phyloP scores from a whole-genome alignment of 2,888 invertebrate species.

The Morpho helenor region DNA sequence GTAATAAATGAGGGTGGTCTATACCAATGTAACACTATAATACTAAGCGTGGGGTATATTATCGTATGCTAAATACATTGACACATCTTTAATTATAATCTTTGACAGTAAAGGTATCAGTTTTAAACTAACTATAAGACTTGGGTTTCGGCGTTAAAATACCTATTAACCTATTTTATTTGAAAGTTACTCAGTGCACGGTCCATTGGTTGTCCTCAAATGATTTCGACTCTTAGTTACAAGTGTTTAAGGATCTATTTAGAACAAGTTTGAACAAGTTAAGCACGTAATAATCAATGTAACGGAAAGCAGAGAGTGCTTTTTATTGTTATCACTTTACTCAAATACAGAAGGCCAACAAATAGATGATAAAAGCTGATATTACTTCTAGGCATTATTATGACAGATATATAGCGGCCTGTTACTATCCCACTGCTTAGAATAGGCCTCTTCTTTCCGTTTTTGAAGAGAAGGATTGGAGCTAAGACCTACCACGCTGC shows the following conservation, averaged over 20 bases:
- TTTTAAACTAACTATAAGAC: conserved; percentile 56
- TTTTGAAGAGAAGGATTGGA: no score
- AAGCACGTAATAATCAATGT: conserved; percentile 11
- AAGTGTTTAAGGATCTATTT: conserved; percentile 3
- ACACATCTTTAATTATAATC: conserved; percentile 33
- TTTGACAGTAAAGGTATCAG: conserved; percentile 53
- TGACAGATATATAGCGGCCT: not conserved
- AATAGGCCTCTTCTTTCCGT: no score
- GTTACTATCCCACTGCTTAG: no score
- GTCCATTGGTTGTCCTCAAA: conserved; percentile 21
- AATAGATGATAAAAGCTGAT: conserved; percentile 12
- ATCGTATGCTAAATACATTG: not conserved
- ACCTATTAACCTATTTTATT: conserved; percentile 74
- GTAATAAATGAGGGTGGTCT: no score
- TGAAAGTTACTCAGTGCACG: conserved; percentile 56
- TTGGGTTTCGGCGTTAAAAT: conserved; percentile 69
- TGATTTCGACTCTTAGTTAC: conserved; percentile 7
- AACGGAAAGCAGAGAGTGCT: conserved; percentile 16
- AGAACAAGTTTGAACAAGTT: not conserved
- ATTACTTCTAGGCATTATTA: not conserved
- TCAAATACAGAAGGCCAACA: conserved; percentile 14
- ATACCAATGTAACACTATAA: no score
- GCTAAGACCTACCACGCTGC: no score
- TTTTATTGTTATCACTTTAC: conserved; percentile 19
- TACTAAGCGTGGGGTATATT: no score